Evolutionary conservation across 1,140 invertebrate species (phyloP), one percentile per base, ranked within the genome.

Genomic region (Drosophila kurseongensis): DNA sequence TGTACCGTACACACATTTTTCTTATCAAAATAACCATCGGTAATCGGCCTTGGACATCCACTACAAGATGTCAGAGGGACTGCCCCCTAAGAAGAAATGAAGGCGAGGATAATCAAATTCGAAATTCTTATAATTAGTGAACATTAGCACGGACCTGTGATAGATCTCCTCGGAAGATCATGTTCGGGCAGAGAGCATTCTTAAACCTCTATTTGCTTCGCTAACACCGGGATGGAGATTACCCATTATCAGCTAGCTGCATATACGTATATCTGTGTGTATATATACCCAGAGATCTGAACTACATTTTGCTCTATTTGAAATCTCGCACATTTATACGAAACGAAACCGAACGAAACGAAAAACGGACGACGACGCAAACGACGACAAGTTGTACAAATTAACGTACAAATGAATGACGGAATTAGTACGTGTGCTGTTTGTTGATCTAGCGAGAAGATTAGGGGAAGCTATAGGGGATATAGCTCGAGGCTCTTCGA

Each of bases 371-470:
- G 47, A 80, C 80, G 62, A 62, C 68, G 35, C 23, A 63, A 75
- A 75, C 74, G 62, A 59, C 56, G 52, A 51, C 78, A 82, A 86
- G 55, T 89, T 86, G 78, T 73, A 84, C 84, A 88, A 88, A 88
- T 88, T 88, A 88, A 88, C 84, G 84, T 88, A 78, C 68, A 88
- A 89, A 88, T 88, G 83, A 86, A 88, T 88, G 83, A 88, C 79
- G 83, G 83, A 86, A 86, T 86, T 79, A 88, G 83, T 86, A 88
- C 75, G 63, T 74, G 66, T 83, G 72, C 66, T 68, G 60, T 75
- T 55, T 77, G 59, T 81, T 69, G 57, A 63, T 85, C 56, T 58
- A 52, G 61, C 40, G 9, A 45, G 40, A 14, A 45, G 38, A 68
- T 66, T 68, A 45, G 41, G 45, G 47, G 42, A 50, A 38, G 29